These are phyloP conservation scores for Alcedo quadribrachys DNA, from an alignment of 2,797 vertebrate species.

Conservation along the genomic window DNA sequence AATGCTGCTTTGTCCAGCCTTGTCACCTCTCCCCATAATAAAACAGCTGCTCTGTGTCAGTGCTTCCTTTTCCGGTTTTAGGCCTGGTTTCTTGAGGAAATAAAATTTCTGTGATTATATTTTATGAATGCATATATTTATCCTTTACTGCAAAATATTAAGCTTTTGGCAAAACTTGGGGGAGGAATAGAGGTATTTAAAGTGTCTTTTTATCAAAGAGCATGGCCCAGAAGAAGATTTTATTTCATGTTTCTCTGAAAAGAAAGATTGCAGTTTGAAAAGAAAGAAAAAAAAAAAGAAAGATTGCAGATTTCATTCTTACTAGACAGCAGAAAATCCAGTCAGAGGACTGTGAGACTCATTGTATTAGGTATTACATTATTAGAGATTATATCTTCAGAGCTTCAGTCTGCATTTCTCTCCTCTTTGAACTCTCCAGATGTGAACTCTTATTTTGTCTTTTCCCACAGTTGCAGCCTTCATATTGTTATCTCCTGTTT, in stretches of 20 bases:
- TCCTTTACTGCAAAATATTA: not conserved
- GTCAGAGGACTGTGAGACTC: not conserved
- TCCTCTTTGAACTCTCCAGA: not conserved
- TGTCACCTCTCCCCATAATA: not conserved
- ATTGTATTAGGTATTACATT: not conserved
- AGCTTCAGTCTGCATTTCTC: not conserved
- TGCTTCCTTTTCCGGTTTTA: not conserved
- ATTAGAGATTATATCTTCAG: not conserved
- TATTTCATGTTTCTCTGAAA: not conserved
- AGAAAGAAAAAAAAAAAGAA: not conserved
- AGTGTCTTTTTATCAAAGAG: not conserved
- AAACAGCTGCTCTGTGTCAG: not conserved
- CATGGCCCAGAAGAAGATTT: not conserved
- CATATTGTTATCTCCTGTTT: not conserved
- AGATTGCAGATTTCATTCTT: not conserved
- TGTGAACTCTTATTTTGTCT: not conserved
- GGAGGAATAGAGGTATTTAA: not conserved
- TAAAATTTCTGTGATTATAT: not conserved
- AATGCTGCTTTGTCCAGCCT: not conserved
- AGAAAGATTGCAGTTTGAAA: not conserved
- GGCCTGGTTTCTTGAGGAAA: not conserved
- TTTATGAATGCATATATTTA: not conserved
- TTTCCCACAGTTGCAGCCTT: not conserved
- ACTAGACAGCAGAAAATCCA: not conserved
- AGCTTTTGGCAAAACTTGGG: not conserved